A percentile compares a stretch with the other conserved stretches of the same genome.
Evolutionary conservation across 1,140 invertebrate genomes (phyloP).

Genomic region (Drosophila paulistorum): DNA sequence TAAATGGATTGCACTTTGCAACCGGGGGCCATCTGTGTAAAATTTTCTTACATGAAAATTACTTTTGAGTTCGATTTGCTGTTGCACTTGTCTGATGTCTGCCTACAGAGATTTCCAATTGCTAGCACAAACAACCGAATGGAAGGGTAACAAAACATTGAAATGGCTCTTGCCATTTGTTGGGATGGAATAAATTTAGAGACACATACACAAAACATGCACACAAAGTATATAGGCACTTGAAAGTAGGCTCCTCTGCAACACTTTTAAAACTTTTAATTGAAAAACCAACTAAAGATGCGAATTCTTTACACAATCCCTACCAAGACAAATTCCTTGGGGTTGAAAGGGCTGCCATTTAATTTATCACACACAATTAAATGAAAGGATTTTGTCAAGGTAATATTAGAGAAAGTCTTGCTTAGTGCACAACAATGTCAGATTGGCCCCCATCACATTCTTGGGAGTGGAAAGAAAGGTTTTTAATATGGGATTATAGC

Average conservation of each 20-base stretch:
- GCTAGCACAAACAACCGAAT: constrained; percentile 51
- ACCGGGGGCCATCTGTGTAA: constrained; percentile 55
- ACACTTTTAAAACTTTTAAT: constrained; percentile 80
- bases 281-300: constrained; percentile 50
- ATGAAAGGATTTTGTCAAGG: constrained; percentile 49
- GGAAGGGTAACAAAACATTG: constrained; percentile 24
- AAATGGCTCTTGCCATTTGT: background rate
- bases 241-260: constrained; percentile 51
- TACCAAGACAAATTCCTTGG: background rate
- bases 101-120: constrained; percentile 71
- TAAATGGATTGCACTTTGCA: constrained; percentile 56
- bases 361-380: constrained; percentile 68
- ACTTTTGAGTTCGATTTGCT: constrained; percentile 32
- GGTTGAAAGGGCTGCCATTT: constrained; percentile 28
- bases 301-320: constrained; percentile 48
- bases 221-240: constrained; percentile 6
- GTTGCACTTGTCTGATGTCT: constrained; percentile 24
- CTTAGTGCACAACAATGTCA: constrained; percentile 30
- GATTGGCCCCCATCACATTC: constrained; percentile 45
- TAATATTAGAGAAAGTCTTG: background rate
- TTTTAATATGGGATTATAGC: background rate
- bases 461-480: background rate
- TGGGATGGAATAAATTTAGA: constrained; percentile 21
- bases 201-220: background rate
- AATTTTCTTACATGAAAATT: constrained; percentile 54